Evolutionary conservation across 2,888 invertebrate genomes (phyloP), one percentile per base, ranked within the genome.

Genomic region (Drosophila siamana): DNA sequence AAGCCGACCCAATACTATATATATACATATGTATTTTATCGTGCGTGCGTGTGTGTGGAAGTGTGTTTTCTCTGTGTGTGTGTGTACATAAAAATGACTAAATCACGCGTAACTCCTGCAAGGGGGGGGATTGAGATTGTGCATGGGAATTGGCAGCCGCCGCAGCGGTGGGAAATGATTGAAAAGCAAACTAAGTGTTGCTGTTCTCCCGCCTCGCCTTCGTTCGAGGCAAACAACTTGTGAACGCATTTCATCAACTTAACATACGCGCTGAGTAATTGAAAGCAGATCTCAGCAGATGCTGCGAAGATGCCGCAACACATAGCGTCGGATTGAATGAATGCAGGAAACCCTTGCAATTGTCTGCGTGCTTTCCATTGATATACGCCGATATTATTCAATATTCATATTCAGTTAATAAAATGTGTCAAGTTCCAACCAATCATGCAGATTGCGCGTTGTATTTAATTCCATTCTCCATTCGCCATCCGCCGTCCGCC

Each of bases 1-100:
- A 16, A 46, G 7, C 26, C 5, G 26, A 7, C 26, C 26, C 26
- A 26, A 26, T 6, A 24, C 5, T 6, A 24, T 6, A 26, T 6
- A 26, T 6, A 26, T 24, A 24, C 1, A 24, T 24, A 5, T 24
- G 4, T 4, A 5, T 24, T 24, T 24, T 24, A 24, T 24, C 24
- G 57, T 26, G 47, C 30, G 50, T 36, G 52, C 38, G 44, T 5
- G 51, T 59, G 73, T 54, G 54, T 71, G 77, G n/a, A n/a, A n/a
- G n/a, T n/a, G n/a, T n/a, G n/a, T n/a, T n/a, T n/a, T n/a, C n/a
- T n/a, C n/a, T n/a, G n/a, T n/a, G n/a, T 63, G 44, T 59, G 67
- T 44, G 57, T 62, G 64, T 62, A 57, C 59, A 60, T 74, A 61
- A 59, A 78, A 74, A 74, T 57, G 51, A 74, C 48, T 40, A 38